Evolutionary conservation across 2,113 vertebrate genomes (phyloP), one percentile per base, ranked within the genome.

Genomic region (Archilochus colubris): DNA sequence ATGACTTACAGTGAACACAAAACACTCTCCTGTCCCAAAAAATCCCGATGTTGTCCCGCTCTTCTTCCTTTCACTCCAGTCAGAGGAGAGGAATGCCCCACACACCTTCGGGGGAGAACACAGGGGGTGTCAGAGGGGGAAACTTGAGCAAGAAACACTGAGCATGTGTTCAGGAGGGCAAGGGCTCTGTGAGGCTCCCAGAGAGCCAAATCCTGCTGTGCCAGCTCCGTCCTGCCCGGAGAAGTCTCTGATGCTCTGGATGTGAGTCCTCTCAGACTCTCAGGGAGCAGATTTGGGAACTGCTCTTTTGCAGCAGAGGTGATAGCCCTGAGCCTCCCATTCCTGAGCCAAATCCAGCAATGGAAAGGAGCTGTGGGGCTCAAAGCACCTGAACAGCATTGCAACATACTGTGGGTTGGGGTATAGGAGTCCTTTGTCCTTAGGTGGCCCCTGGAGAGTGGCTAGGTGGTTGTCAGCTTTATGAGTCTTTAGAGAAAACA

Each of bases 21-120:
- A 99, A 94, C 98, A 98, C 93, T 99, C 98, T 46, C 98, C 98
- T 7, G 98, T 99, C 90, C 98, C 98, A 89, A 99, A 99, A 89
- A 98, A 99, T 36, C 84, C 75, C 0, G 97, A 78, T 13, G 87
- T 92, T 14, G 94, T 85, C 4, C 97, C 95, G 1, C 95, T 97
- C 86, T 97, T 98, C 36, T 94, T 98, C 85, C 98, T 97, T 92
- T 98, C 97, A 14, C 87, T 97, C 97, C 99, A 93, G 78, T 98
- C 98, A 0, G 98, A 98, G 54, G 98, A 98, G 73, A 99, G 96
- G 89, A 98, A 99, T 0, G 98, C 98, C 38, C 98, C 98, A 15
- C 98, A 99, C 22, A 99, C 98, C 98, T 97, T 21, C 0, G 20
- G 63, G 74, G 93, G 77, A 91, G 86, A 95, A 81, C 66, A 66